A percentile compares a stretch with the other conserved stretches of the same genome.
phyloP scores from a whole-genome alignment of 2,113 vertebrate species.

The Heterotilapia buettikoferi region DNA sequence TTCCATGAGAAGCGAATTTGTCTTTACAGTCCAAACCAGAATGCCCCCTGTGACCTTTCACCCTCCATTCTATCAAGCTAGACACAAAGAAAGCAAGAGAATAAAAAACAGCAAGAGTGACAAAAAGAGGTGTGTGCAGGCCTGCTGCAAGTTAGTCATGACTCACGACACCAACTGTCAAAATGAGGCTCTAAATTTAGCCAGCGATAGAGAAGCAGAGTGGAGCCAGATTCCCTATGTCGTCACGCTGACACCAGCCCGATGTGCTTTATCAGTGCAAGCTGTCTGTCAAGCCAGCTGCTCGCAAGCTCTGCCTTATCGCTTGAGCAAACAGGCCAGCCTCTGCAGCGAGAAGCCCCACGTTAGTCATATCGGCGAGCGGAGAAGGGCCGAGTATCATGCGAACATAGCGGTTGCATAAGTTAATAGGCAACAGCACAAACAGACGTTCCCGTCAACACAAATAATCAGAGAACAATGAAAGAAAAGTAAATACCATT shows the following conservation, averaged over 20 bases:
- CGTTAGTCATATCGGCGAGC: constrained; percentile 24
- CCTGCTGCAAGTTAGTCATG: constrained; percentile 31
- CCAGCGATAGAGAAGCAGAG: constrained; percentile 22
- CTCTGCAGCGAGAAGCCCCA: constrained; percentile 9
- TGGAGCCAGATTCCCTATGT: constrained; percentile 58
- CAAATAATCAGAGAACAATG: background rate
- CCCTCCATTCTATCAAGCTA: background rate
- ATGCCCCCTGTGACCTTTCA: constrained; percentile 15
- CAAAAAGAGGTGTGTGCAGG: constrained; percentile 17
- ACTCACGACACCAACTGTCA: constrained; percentile 60
- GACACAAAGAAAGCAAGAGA: background rate
- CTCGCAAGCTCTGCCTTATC: constrained; percentile 54
- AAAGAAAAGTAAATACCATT: constrained; percentile 1
- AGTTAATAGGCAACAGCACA: background rate
- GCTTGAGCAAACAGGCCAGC: constrained; percentile 37
- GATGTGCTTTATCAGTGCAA: constrained; percentile 54
- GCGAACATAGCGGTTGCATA: background rate
- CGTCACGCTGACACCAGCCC: constrained; percentile 51
- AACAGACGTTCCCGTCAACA: background rate
- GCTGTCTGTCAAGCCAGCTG: constrained; percentile 44
- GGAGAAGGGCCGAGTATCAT: background rate
- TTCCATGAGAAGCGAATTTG: background rate
- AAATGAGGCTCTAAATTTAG: constrained; percentile 63
- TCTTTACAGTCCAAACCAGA: constrained; percentile 25
- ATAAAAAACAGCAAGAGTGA: background rate